phyloP scores from a whole-genome alignment of 2,113 vertebrate genomes.

The Crotalus tigris region DNA sequence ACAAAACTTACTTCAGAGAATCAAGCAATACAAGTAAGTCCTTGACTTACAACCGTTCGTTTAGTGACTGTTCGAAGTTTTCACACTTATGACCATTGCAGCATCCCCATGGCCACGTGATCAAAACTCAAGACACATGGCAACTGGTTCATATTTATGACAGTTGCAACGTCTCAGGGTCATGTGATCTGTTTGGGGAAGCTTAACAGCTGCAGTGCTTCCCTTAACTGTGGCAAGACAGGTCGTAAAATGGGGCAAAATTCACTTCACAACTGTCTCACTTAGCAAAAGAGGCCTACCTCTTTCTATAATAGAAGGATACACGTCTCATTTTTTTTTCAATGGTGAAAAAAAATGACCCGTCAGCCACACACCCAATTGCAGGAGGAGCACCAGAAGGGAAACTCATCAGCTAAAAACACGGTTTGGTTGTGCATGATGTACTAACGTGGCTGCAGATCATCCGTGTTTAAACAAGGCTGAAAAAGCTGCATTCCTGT shows the following conservation, averaged over 20 bases:
- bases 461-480: slow-evolving; percentile 14
- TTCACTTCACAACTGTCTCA: not conserved
- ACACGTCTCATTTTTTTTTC: slow-evolving; percentile 36
- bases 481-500: not conserved
- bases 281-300: not conserved
- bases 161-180: not conserved
- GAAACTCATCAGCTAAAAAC: not conserved
- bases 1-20: not conserved
- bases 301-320: not conserved
- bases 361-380: not conserved
- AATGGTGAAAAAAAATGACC: not conserved
- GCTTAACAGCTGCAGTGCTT: not conserved
- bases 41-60: not conserved
- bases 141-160: not conserved
- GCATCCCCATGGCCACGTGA: not conserved
- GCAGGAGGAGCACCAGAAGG: not conserved
- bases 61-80: not conserved
- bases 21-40: not conserved
- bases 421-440: not conserved
- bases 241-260: not conserved
- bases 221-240: not conserved
- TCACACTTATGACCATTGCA: not conserved
- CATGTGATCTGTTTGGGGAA: not conserved
- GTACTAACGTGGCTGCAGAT: not conserved
- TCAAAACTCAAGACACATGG: not conserved